Percentiles rank a stretch among this genome's conserved stretches.
Conservation (phyloP, 2,113 vertebrate species). For the Montifringilla adamsi region DNA sequence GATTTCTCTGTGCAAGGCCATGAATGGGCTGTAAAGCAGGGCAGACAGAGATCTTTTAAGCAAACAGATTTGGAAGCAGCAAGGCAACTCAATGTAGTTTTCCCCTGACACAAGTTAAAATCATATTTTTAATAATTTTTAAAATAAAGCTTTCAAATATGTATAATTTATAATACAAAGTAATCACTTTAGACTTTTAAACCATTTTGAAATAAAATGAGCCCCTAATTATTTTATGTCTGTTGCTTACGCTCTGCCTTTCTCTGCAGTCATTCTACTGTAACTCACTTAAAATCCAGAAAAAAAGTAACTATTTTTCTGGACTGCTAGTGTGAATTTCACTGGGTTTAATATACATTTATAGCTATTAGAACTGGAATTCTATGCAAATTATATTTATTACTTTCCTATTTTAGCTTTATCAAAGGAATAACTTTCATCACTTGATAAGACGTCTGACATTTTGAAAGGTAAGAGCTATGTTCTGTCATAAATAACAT, state of each 20-base stretch:
- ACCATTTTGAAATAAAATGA: not conserved
- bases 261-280: not conserved
- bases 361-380: conserved; percentile 22
- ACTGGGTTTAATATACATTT: conserved; percentile 13
- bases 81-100: not conserved
- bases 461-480: conserved; percentile 59
- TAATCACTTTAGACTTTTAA: not conserved
- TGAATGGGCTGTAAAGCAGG: not conserved
- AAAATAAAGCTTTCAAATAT: not conserved
- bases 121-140: not conserved
- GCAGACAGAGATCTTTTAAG: not conserved
- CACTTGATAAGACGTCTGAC: conserved; percentile 41
- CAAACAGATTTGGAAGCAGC: not conserved
- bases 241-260: not conserved
- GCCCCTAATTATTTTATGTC: not conserved
- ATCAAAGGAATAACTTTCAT: conserved; percentile 45
- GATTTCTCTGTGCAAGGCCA: not conserved
- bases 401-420: conserved; percentile 45
- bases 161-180: not conserved
- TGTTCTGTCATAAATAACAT: conserved; percentile 59
- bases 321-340: conserved; percentile 22
- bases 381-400: conserved; percentile 65
- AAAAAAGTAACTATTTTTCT: not conserved
- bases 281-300: not conserved
- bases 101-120: not conserved